Evolutionary conservation across 2,888 invertebrate species (phyloP), one percentile per base, ranked within the genome.

Genomic region (Lasioglossum zephyrum): DNA sequence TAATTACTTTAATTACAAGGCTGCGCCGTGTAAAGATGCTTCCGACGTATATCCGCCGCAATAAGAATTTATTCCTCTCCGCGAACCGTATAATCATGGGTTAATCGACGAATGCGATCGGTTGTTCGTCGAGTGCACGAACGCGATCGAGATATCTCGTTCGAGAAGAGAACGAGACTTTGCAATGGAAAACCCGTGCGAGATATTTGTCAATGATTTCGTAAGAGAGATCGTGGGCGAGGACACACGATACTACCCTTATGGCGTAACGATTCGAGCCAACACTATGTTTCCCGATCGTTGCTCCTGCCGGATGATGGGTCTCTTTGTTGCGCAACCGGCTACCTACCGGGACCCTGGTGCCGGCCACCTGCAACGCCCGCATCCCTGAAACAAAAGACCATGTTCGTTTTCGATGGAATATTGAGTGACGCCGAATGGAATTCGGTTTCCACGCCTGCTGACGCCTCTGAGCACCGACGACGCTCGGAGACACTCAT

Each of bases 191-290:
- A 72, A 76, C 73, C 76, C 1, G 36, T 18, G 39, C 84, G 73
- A 69, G 85, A 73, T 85, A 82, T 57, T 57, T n/a, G 57, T 57
- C 57, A n/a, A 57, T n/a, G 57, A 57, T n/a, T n/a, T 57, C 11
- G 9, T n/a, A 57, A 57, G 57, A 57, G 57, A 3, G 4, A 26
- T 57, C 1, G 53, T 1, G 53, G 9, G 18, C 0, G 31, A 63
- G 47, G 69, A 93, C 88, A 93, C 87, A 89, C 92, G 93, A 94
- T 91, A 92, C 93, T 92, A 93, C 93, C 93, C 93, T 92, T 92
- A 93, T 93, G 86, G 84, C 69, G 74, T 49, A 60, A 63, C 87
- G 84, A 87, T 87, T 41, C 82, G 85, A 79, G 36, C n/a, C 73
- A 84, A 85, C 77, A 81, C 86, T 77, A 82, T 53, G 57, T 57